Percentiles rank a stretch among this genome's conserved stretches.
phyloP scores from a whole-genome alignment of 2,113 vertebrate genomes.

The Plotosus lineatus region DNA sequence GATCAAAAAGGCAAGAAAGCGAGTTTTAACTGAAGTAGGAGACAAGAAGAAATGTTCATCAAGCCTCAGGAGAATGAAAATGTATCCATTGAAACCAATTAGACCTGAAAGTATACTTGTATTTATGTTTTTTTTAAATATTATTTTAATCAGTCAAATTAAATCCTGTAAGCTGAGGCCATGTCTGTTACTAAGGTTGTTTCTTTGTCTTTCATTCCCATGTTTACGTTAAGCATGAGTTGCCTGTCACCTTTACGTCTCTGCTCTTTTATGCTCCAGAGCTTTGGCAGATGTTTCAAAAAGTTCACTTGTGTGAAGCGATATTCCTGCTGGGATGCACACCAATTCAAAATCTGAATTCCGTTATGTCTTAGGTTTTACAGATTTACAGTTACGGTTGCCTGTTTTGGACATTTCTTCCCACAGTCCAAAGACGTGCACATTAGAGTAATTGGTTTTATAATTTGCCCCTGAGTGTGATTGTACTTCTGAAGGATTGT shows the following conservation, averaged over 20 bases:
- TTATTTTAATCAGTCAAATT: not conserved
- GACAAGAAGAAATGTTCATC: not conserved
- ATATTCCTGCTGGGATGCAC: not conserved
- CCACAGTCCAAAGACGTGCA: too few species aligned
- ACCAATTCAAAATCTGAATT: not conserved
- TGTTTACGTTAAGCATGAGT: slow-evolving; percentile 7
- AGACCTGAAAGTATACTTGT: not conserved
- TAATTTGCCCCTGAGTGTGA: too few species aligned
- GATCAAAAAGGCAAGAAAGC: not conserved
- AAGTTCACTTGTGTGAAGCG: not conserved
- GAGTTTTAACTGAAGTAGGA: not conserved
- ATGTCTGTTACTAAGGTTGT: not conserved
- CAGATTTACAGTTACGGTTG: not conserved
- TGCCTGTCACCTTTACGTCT: not conserved
- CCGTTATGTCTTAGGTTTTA: not conserved
- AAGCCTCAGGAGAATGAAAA: not conserved
- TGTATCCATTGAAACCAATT: not conserved
- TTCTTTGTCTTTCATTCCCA: not conserved
- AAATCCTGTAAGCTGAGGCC: not conserved
- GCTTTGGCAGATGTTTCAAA: not conserved
- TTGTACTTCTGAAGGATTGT: too few species aligned
- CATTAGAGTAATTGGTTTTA: too few species aligned
- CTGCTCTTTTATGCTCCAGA: slow-evolving; percentile 8
- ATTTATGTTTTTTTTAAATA: not conserved
- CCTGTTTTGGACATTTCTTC: not conserved